Evolutionary conservation across 2,113 vertebrate species (phyloP).

Genomic region (Psittacula cyanocephala): DNA sequence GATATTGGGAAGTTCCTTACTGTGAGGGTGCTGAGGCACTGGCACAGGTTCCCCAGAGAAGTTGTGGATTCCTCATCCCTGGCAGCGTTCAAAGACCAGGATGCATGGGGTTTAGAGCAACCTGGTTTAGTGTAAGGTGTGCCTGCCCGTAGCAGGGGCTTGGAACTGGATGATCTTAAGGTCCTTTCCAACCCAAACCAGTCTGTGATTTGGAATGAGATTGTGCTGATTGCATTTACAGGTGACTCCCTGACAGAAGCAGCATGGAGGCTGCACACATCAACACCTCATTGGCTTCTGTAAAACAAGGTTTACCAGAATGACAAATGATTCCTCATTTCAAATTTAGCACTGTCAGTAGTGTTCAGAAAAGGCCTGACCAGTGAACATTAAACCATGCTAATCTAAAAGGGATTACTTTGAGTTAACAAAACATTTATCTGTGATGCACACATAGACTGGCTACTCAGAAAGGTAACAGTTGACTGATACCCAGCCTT

Average conservation of each 20-base stretch:
- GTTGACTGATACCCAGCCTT: not conserved
- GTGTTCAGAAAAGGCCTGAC: not conserved
- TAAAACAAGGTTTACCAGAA: not conserved
- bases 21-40: not conserved
- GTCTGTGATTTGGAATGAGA: not conserved
- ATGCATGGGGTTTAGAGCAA: not conserved
- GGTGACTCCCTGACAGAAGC: not conserved
- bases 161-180: not conserved
- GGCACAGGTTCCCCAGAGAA: not conserved
- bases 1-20: not conserved
- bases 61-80: not conserved
- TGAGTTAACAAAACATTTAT: not conserved
- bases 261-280: not conserved
- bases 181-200: not conserved
- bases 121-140: not conserved
- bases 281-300: too few relatives aligned
- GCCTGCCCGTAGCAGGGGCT: not conserved
- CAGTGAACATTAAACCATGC: not conserved
- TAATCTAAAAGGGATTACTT: not conserved
- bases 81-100: not conserved
- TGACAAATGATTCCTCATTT: not conserved
- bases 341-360: not conserved
- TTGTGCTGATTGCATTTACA: too few relatives aligned
- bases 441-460: not conserved
- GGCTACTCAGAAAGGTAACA: not conserved